Evolutionary conservation across 2,113 vertebrate species (phyloP).

Genomic region (Puntigrus tetrazona): DNA sequence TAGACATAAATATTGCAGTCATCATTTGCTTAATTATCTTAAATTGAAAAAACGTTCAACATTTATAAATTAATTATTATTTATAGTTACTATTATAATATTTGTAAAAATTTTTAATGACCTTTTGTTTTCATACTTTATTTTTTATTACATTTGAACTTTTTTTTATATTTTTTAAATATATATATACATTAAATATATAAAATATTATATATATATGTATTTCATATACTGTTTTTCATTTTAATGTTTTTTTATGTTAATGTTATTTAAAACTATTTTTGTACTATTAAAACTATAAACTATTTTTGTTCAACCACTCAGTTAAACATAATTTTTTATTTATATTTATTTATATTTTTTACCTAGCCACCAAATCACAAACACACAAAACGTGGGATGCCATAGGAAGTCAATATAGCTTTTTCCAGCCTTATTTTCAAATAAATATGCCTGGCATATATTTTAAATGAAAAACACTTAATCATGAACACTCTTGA

Average conservation of each 20-base stretch:
- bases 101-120: background rate
- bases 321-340: background rate
- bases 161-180: background rate
- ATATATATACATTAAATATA: background rate
- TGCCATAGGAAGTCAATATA: background rate
- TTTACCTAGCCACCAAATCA: background rate
- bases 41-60: background rate
- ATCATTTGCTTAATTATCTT: background rate
- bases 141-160: background rate
- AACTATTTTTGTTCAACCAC: background rate
- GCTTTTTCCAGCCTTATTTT: background rate
- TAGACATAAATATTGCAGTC: background rate
- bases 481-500: conserved; percentile 42
- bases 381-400: background rate
- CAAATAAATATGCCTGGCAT: background rate
- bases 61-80: background rate
- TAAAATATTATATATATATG: too few relatives aligned
- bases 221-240: too few relatives aligned
- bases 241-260: too few relatives aligned
- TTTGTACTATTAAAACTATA: too few relatives aligned
- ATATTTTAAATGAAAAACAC: background rate
- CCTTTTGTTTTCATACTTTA: background rate
- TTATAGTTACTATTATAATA: background rate
- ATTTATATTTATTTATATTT: too few relatives aligned
- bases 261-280: too few relatives aligned